A percentile compares a stretch with the other conserved stretches of the same genome.
phyloP scores from a whole-genome alignment of 1,140 invertebrate species.

The Antheraea pernyi region DNA sequence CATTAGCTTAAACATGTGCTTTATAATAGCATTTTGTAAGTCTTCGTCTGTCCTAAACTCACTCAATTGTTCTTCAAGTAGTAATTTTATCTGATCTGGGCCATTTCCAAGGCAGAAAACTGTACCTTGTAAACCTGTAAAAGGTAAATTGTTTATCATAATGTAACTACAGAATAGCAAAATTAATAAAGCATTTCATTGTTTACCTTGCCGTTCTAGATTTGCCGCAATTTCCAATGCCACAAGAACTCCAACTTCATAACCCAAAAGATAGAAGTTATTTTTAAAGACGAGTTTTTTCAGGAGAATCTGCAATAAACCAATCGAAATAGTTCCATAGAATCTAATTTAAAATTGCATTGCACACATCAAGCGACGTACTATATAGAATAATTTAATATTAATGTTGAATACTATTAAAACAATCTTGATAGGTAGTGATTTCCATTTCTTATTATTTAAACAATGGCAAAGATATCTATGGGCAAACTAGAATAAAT shows the following conservation, averaged over 20 bases:
- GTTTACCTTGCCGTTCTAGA: conserved; percentile 35
- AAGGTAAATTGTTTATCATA: too few species aligned
- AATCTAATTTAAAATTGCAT: too few species aligned
- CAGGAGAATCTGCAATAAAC: conserved; percentile 25
- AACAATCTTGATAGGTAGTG: too few species aligned
- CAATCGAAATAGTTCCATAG: too few species aligned
- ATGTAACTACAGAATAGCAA: conserved; percentile 5
- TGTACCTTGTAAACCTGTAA: too few species aligned
- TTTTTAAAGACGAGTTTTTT: conserved; percentile 26
- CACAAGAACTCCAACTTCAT: conserved; percentile 26
- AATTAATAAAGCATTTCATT: background rate
- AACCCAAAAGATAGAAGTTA: conserved; percentile 14
- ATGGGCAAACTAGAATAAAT: too few species aligned
- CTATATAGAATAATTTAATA: too few species aligned
- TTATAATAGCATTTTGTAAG: too few species aligned
- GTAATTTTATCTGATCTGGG: conserved; percentile 30
- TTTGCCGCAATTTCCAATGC: conserved; percentile 35
- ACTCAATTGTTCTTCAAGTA: conserved; percentile 26
- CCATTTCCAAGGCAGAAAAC: conserved; percentile 41
- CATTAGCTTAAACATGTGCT: conserved; percentile 19
- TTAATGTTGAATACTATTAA: too few species aligned
- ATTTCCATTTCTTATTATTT: too few species aligned
- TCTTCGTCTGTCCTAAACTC: background rate
- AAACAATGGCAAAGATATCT: too few species aligned
- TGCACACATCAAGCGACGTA: too few species aligned